Percentiles rank a stretch among this genome's conserved stretches.
phyloP scores from a whole-genome alignment of 2,797 vertebrate genomes.

The Vespertilio murinus region DNA sequence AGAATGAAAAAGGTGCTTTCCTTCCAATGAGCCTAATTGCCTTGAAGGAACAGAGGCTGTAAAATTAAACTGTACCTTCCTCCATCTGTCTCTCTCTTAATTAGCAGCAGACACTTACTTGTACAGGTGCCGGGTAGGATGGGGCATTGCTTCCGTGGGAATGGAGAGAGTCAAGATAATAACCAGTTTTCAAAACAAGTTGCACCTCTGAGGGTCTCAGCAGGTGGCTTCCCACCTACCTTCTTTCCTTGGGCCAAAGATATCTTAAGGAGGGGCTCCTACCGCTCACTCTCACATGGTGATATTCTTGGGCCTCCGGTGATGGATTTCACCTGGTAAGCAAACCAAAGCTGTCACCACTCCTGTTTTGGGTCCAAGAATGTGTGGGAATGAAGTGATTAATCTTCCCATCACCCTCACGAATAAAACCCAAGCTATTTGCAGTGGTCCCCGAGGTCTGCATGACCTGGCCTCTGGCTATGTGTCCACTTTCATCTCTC shows the following conservation, averaged over 20 bases:
- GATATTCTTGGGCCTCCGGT: not conserved
- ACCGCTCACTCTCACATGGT: not conserved
- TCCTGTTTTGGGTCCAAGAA: not conserved
- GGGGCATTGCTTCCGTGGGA: constrained; percentile 58
- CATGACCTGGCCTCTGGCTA: not conserved
- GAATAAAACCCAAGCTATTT: not conserved
- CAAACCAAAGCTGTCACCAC: not conserved
- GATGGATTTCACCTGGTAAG: constrained; percentile 4
- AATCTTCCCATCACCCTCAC: not conserved
- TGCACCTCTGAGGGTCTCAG: constrained; percentile 42
- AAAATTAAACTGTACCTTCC: constrained; percentile 67
- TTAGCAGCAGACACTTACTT: constrained; percentile 66
- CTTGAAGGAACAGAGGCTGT: constrained; percentile 70
- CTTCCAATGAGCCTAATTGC: constrained; percentile 73
- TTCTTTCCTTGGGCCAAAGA: constrained; percentile 52
- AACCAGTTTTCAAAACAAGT: constrained; percentile 59
- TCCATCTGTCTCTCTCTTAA: constrained; percentile 76
- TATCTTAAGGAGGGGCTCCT: not conserved
- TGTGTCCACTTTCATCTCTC: not conserved
- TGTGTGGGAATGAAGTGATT: not conserved
- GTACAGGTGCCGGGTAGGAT: constrained; percentile 63
- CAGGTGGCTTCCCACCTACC: constrained; percentile 50
- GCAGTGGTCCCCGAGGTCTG: not conserved
- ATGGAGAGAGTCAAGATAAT: constrained; percentile 55
- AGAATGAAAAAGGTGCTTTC: constrained; percentile 68